Evolutionary conservation across 2,888 invertebrate species (phyloP).

Genomic region (Agrochola litura): DNA sequence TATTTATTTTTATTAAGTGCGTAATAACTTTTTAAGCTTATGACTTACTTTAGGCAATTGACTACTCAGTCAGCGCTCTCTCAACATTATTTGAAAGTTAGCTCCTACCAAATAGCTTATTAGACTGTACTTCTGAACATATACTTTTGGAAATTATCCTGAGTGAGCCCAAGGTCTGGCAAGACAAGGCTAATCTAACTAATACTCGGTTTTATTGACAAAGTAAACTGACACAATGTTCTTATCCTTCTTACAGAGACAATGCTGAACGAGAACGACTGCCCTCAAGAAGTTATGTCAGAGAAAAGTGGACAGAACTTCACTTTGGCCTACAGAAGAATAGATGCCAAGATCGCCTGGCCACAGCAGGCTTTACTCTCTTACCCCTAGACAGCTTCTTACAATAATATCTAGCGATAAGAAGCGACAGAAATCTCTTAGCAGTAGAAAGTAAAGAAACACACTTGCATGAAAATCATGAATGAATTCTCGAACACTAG

Average conservation of each 20-base stretch:
- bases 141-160: no score
- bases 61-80: neutral
- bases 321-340: slow-evolving; percentile 98
- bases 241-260: slow-evolving; percentile 93
- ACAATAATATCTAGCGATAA: slow-evolving; percentile 53
- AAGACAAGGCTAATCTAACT: no score
- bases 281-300: slow-evolving; percentile 96
- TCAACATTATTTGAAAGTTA: neutral
- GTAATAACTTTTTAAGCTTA: neutral
- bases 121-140: neutral
- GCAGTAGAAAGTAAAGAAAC: slow-evolving; percentile 49
- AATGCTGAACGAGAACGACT: slow-evolving; percentile 96
- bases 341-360: slow-evolving; percentile 99
- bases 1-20: neutral
- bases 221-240: neutral
- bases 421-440: slow-evolving; percentile 71
- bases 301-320: slow-evolving; percentile 95
- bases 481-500: slow-evolving; percentile 37
- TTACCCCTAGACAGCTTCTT: slow-evolving; percentile 78
- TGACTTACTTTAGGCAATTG: neutral
- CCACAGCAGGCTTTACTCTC: slow-evolving; percentile 92
- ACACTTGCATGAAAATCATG: slow-evolving; percentile 52
- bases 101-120: neutral
- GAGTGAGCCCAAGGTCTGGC: neutral
- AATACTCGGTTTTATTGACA: neutral